Base-by-base conservation (phyloP, 2,797 vertebrate genomes). In the Diplodus puntazzo region DNA sequence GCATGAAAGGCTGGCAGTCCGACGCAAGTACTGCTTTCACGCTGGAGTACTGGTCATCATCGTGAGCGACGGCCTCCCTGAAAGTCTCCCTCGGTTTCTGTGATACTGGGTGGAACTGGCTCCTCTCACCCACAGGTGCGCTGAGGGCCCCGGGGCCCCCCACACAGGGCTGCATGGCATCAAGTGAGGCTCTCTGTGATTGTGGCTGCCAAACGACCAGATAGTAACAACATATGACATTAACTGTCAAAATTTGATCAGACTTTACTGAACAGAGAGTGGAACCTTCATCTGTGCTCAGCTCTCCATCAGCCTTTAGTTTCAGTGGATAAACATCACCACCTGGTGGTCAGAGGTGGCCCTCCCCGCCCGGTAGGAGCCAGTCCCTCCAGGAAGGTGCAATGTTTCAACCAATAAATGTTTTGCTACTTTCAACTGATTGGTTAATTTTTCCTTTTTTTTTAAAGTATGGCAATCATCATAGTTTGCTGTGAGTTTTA, bases 291-390 rank as follows among this genome's bases (percentile, higher is more conserved):
- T 2, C 1, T 17, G 2, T 43, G 11, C 30, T 34, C 6, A 34
- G 5, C 30, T 7, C 30, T 1, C 2, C 43, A 1, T 0, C n/a
- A 11, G 11, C 2, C 9, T 42, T 1, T 14, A 27, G 10, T 9
- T 1, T 1, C 58, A 13, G 6, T 63, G 17, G 8, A 14, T 34
- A 5, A 88, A 88, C 59, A 69, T 20, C 16, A 11, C 82, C 88
- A 91, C 10, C 90, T 89, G 55, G 58, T 75, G 92, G 88, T 50
- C 30, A 69, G 20, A 74, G 2, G 5, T 39, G 59, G 14, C 43
- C 27, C 27, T 27, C 27, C 27, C 27, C 4, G 30, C 30, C 30
- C 4, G 30, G 30, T 30, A 30, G 30, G 5, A 1, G 5, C 30
- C 30, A 30, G 30, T 30, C 30, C 30, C 30, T 34, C 30, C 30